phyloP scores from a whole-genome alignment of 2,113 vertebrate genomes.

The Symphodus melops region DNA sequence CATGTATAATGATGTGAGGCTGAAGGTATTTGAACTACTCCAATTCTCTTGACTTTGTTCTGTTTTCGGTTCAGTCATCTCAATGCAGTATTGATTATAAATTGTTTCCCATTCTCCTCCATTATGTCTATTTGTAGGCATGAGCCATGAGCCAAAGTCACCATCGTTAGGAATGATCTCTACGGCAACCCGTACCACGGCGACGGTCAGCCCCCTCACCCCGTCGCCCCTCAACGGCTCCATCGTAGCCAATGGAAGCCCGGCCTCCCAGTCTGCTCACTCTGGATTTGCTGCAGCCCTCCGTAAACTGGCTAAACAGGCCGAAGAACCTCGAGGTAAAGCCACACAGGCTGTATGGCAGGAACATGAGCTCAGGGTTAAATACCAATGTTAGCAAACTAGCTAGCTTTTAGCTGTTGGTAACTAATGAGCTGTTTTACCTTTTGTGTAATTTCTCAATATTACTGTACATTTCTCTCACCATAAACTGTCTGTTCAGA shows the following conservation, averaged over 20 bases:
- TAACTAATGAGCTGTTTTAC: too few species aligned
- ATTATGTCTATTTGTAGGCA: constrained; percentile 87
- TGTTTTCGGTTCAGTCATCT: not conserved
- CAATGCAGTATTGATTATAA: constrained; percentile 14
- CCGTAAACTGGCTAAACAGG: constrained; percentile 99
- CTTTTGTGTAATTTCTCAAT: too few species aligned
- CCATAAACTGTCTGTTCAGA: too few species aligned
- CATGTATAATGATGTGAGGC: not conserved
- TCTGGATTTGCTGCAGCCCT: constrained; percentile 98
- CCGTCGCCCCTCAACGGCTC: constrained; percentile 97
- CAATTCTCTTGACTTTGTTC: not conserved
- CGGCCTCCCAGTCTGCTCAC: constrained; percentile 93
- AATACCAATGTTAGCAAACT: too few species aligned
- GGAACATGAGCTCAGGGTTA: not conserved
- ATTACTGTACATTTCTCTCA: too few species aligned
- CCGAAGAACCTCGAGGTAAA: constrained; percentile 97
- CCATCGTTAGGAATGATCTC: constrained; percentile 99
- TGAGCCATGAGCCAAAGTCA: constrained; percentile 99
- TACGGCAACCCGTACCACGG: constrained; percentile 96
- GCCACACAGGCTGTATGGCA: not conserved
- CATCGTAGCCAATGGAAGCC: constrained; percentile 97
- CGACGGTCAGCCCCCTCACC: constrained; percentile 98
- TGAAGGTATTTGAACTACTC: not conserved
- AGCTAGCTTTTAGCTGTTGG: too few species aligned
- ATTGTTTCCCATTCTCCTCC: constrained; percentile 60